These are phyloP conservation scores for Heliconius congener DNA, from an alignment of 1,140 invertebrate species.

Conservation along the genomic window DNA sequence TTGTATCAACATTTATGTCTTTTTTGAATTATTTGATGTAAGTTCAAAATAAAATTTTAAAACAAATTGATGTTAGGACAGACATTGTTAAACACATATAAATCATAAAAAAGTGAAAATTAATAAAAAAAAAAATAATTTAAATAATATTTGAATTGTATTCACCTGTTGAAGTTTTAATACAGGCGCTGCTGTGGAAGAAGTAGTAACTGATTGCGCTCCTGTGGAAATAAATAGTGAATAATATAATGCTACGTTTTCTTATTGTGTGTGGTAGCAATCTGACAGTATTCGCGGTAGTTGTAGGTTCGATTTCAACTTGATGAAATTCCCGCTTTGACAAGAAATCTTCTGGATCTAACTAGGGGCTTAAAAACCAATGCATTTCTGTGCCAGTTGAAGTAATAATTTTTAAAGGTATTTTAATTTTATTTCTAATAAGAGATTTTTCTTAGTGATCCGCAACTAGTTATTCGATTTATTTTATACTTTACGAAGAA, in stretches of 20 bases:
- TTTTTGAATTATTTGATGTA: background rate
- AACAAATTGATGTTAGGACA: background rate
- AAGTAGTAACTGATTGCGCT: constrained; percentile 61
- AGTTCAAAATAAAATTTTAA: background rate
- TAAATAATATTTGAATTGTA: background rate
- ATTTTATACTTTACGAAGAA: too few species aligned
- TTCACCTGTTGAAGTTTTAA: constrained; percentile 74
- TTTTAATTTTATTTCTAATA: too few species aligned
- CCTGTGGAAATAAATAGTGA: constrained; percentile 44
- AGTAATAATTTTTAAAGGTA: too few species aligned
- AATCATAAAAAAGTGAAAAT: constrained; percentile 6
- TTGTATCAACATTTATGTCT: background rate
- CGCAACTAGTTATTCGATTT: too few species aligned
- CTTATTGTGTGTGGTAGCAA: background rate
- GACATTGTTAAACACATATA: background rate
- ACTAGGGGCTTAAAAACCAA: too few species aligned
- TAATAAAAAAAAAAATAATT: background rate
- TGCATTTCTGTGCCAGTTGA: too few species aligned
- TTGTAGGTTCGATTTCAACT: too few species aligned
- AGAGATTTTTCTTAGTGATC: too few species aligned
- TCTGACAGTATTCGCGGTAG: too few species aligned
- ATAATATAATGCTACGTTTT: background rate
- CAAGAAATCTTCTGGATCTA: too few species aligned
- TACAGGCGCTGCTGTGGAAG: constrained; percentile 62
- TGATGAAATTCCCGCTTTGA: too few species aligned